phyloP scores from a whole-genome alignment of 2,113 vertebrate species.

The Syngnathoides biaculeatus region DNA sequence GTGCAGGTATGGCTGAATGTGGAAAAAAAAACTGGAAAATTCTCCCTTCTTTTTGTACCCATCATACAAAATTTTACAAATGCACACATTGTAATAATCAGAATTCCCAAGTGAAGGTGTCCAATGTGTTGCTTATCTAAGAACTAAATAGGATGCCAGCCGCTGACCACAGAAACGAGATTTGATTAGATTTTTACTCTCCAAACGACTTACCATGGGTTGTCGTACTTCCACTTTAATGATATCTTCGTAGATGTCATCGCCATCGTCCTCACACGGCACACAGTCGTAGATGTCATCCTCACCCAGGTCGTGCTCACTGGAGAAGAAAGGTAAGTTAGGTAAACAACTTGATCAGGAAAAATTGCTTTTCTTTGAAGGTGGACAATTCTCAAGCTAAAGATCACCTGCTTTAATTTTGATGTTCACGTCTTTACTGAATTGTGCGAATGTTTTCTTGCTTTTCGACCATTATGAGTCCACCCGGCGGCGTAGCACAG shows the following conservation, averaged over 20 bases:
- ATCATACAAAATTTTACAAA: background rate
- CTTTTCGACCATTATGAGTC: constrained; percentile 63
- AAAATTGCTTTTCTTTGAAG: background rate
- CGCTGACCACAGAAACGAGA: background rate
- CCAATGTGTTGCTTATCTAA: no score
- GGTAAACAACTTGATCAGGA: background rate
- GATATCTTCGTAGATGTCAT: constrained; percentile 98
- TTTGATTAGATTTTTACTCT: no score
- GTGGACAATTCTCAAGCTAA: constrained; percentile 2
- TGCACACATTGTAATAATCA: background rate
- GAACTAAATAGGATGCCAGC: background rate
- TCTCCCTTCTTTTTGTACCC: background rate
- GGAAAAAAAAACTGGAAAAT: no score
- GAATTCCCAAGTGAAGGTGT: background rate
- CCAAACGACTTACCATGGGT: constrained; percentile 87
- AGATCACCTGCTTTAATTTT: background rate
- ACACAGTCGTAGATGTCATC: constrained; percentile 97
- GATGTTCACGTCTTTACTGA: constrained; percentile 11
- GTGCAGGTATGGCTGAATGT: background rate
- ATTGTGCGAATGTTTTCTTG: constrained; percentile 29
- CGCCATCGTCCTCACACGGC: constrained; percentile 91
- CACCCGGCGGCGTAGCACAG: constrained; percentile 36
- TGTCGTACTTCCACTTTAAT: constrained; percentile 98
- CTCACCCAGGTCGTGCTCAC: constrained; percentile 94
- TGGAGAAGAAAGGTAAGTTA: constrained; percentile 47